These are phyloP conservation scores for Falcunculus frontatus DNA, from an alignment of 2,113 vertebrate genomes.

Conservation along the genomic window DNA sequence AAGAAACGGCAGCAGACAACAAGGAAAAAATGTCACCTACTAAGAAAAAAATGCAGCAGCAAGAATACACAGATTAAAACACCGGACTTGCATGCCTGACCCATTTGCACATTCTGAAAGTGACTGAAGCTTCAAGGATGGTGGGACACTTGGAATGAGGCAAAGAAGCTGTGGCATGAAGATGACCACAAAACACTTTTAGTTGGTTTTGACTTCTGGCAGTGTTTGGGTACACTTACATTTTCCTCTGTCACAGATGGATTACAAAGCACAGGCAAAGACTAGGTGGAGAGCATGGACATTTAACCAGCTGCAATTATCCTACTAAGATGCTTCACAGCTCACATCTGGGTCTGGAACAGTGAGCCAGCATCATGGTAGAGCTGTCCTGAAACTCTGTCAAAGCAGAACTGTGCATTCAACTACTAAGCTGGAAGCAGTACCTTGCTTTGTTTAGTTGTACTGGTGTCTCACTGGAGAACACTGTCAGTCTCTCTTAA, in stretches of 20 bases:
- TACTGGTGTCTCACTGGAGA: fast-evolving
- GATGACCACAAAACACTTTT: background rate
- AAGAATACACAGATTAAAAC: background rate
- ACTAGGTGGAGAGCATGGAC: background rate
- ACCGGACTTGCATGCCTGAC: background rate
- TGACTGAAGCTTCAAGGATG: background rate
- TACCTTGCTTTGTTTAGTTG: background rate
- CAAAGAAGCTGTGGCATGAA: background rate
- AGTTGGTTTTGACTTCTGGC: background rate
- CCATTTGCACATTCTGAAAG: background rate
- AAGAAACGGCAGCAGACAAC: background rate
- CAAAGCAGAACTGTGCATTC: background rate
- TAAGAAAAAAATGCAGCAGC: background rate
- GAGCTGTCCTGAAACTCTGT: background rate
- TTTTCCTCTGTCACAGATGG: background rate
- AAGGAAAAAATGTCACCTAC: background rate
- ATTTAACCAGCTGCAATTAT: background rate
- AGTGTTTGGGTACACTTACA: background rate
- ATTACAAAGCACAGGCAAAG: background rate
- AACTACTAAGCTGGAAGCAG: background rate
- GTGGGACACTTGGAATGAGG: background rate
- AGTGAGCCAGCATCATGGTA: background rate
- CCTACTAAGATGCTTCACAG: background rate
- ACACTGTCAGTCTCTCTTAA: background rate
- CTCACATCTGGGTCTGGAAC: background rate